Percentiles rank a stretch among this genome's conserved stretches.
These are phyloP conservation scores for Atrichornis clamosus DNA, from an alignment of 2,113 vertebrate species.

Conservation along the genomic window DNA sequence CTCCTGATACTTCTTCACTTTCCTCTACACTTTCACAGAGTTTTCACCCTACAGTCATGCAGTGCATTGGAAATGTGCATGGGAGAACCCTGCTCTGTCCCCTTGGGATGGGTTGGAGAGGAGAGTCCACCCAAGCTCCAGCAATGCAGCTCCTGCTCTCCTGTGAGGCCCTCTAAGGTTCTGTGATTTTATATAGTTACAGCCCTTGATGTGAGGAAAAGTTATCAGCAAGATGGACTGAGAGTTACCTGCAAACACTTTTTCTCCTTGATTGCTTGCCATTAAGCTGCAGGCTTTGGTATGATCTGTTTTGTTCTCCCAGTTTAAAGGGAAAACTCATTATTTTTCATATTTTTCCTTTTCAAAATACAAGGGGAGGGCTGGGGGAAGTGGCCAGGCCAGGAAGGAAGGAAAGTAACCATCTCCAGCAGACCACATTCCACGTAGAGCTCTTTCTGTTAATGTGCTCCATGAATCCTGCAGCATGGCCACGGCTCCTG, in stretches of 20 bases:
- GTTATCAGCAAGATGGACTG: neutral
- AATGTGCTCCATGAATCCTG: neutral
- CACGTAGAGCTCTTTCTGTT: fast-evolving
- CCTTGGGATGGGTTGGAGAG: neutral
- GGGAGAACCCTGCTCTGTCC: neutral
- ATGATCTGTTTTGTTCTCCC: neutral
- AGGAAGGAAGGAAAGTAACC: neutral
- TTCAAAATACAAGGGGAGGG: neutral
- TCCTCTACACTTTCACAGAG: neutral
- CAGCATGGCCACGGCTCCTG: neutral
- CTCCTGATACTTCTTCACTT: constrained; percentile 10
- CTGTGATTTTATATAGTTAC: neutral
- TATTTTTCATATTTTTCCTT: neutral
- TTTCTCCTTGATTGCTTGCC: neutral
- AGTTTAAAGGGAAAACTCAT: neutral
- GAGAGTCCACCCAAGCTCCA: neutral
- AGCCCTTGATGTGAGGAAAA: neutral
- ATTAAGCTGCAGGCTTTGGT: neutral
- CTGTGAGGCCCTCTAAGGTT: neutral
- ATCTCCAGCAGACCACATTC: neutral
- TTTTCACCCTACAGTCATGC: neutral
- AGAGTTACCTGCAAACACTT: neutral
- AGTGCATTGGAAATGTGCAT: neutral
- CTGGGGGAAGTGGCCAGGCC: neutral
- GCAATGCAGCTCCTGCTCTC: neutral